These are phyloP conservation scores for Cephus pulcher DNA, from an alignment of 2,888 invertebrate species.

Conservation along the genomic window DNA sequence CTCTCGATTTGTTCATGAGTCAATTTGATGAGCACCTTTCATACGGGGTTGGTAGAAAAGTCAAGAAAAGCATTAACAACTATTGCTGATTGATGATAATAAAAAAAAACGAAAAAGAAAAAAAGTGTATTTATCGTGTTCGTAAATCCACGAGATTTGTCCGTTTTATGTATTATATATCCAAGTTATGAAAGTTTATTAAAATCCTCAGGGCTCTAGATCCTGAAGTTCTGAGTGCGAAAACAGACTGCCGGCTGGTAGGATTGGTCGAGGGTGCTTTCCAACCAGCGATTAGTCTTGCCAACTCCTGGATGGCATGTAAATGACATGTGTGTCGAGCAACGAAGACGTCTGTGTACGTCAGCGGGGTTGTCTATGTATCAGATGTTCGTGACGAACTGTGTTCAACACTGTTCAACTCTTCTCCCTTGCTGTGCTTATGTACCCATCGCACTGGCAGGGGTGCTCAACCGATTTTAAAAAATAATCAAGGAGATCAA, in stretches of 20 bases:
- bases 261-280: slow-evolving; percentile 25
- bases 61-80: background rate
- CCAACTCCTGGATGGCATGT: slow-evolving; percentile 18
- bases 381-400: slow-evolving; percentile 1
- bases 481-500: background rate
- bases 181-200: background rate
- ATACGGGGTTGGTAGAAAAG: background rate
- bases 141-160: background rate
- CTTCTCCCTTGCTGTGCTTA: slow-evolving; percentile 1
- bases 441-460: slow-evolving; percentile 1
- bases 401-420: slow-evolving; percentile 2
- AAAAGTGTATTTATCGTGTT: background rate
- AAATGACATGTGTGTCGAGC: slow-evolving; percentile 27
- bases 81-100: background rate
- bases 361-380: background rate
- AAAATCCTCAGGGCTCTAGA: background rate
- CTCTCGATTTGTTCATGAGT: background rate
- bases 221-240: slow-evolving; percentile 8
- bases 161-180: background rate
- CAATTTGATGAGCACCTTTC: background rate
- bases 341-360: background rate
- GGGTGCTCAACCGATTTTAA: background rate
- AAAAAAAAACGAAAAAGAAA: too few relatives aligned
- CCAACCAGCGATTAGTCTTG: slow-evolving; percentile 27
- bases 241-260: slow-evolving; percentile 24